Evolutionary conservation across 2,113 vertebrate genomes (phyloP), one percentile per base, ranked within the genome.

Genomic region (Dolichallabes microphthalmus): DNA sequence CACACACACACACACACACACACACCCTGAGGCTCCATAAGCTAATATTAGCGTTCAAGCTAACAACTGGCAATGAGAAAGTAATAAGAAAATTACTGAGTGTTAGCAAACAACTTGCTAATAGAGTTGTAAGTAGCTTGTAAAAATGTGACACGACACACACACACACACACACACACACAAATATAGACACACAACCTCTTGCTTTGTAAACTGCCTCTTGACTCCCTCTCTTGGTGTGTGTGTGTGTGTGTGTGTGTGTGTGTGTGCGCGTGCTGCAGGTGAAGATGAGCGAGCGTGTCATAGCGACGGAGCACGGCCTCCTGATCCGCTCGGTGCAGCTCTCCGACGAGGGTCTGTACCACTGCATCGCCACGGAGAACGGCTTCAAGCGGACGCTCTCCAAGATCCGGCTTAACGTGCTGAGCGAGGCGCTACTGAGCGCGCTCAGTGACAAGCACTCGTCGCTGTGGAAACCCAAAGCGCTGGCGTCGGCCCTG

Each of bases 351-450:
- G 95, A 96, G 88, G 98, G 98, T 1, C 94, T 98, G 0, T 99
- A 99, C 90, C 97, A 98, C 91, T 99, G 98, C 93, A 96, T 99
- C 2, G 96, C 97, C 0, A 97, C 96, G 0, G 98, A 99, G 88
- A 99, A 99, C 86, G 90, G 89, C 91, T 99, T 99, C 94, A 99
- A 98, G 85, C 97, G 98, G 93, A 99, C 98, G 17, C 92, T 98
- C 74, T 96, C 96, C 52, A 99, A 99, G 92, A 96, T 99, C 90
- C 98, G 95, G 71, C 96, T 99, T 90, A 96, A 95, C 27, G 96
- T 99, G 84, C 88, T 99, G 87, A 96, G 96, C 88, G 94, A 96
- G 0, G 95, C 97, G 58, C 90, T 95, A 92, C 95, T 98, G 89
- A 94, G 94, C 0, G 87, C 95, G 63, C 95, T 97, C 90, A 95